A percentile compares a stretch with the other conserved stretches of the same genome.
Evolutionary conservation across 2,113 vertebrate species (phyloP).

Genomic region (Misgurnus anguillicaudatus): DNA sequence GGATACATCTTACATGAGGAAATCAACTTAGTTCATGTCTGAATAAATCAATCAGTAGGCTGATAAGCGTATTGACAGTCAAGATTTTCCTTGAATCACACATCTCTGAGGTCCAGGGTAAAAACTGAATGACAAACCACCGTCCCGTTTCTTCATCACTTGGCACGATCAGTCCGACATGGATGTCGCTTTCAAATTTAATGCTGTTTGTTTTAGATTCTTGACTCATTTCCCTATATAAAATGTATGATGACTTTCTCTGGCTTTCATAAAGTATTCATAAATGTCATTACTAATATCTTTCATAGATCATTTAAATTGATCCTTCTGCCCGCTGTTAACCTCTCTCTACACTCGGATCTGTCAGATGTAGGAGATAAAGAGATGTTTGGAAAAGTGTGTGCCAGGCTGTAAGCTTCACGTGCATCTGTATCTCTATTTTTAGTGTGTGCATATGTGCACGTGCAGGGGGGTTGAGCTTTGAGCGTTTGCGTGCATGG

Average conservation of each 20-base stretch:
- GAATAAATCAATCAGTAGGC: conserved; percentile 55
- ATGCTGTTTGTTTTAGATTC: conserved; percentile 84
- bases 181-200: conserved; percentile 75
- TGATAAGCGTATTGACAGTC: conserved; percentile 59
- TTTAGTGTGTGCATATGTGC: conserved; percentile 9
- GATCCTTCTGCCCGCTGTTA: conserved; percentile 77
- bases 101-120: conserved; percentile 47
- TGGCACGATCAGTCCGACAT: conserved; percentile 68
- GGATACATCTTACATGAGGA: conserved; percentile 45
- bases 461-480: conserved; percentile 18
- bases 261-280: conserved; percentile 82
- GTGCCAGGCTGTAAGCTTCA: not conserved
- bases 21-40: conserved; percentile 51
- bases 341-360: conserved; percentile 63
- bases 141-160: conserved; percentile 29
- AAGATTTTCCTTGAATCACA: conserved; percentile 44
- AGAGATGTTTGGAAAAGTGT: conserved; percentile 35
- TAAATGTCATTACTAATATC: conserved; percentile 85
- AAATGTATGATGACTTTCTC: conserved; percentile 81
- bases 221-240: conserved; percentile 79
- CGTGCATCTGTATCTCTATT: conserved; percentile 8
- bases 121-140: conserved; percentile 48
- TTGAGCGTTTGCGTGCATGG: conserved; percentile 40
- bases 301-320: conserved; percentile 82
- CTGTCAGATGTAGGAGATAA: conserved; percentile 56